Conservation (phyloP, 2,113 vertebrate genomes). For the Erythrocercus mccallii region DNA sequence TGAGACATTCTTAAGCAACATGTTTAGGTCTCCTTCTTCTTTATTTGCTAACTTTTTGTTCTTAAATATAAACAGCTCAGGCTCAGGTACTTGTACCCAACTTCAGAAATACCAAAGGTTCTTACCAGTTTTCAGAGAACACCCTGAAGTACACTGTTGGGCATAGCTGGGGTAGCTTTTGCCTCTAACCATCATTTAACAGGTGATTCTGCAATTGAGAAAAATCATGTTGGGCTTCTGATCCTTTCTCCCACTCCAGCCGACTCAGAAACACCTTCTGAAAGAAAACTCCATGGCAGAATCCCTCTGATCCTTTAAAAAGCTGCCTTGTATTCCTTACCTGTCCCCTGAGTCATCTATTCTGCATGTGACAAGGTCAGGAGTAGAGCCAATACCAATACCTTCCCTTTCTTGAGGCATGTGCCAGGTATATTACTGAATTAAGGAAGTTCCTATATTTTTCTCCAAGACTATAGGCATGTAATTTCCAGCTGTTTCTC, state of each 20-base stretch:
- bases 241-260: not conserved
- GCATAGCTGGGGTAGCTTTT: not conserved
- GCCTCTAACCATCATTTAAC: not conserved
- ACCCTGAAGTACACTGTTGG: not conserved
- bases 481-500: not conserved
- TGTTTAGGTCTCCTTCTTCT: not conserved
- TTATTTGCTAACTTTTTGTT: not conserved
- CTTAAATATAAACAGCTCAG: not conserved
- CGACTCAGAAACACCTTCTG: not conserved
- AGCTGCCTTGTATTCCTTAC: not conserved
- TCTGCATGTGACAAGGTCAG: not conserved
- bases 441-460: not conserved
- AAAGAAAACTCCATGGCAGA: not conserved
- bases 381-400: not conserved
- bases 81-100: not conserved
- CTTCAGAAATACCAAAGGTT: not conserved
- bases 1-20: not conserved
- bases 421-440: not conserved
- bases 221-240: fast-evolving
- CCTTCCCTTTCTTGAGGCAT: not conserved
- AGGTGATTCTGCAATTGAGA: not conserved
- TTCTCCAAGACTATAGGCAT: not conserved
- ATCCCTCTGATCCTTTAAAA: not conserved
- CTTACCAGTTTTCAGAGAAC: not conserved
- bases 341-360: not conserved